phyloP scores from a whole-genome alignment of 1,140 invertebrate species.

The Drosophila trapezifrons region DNA sequence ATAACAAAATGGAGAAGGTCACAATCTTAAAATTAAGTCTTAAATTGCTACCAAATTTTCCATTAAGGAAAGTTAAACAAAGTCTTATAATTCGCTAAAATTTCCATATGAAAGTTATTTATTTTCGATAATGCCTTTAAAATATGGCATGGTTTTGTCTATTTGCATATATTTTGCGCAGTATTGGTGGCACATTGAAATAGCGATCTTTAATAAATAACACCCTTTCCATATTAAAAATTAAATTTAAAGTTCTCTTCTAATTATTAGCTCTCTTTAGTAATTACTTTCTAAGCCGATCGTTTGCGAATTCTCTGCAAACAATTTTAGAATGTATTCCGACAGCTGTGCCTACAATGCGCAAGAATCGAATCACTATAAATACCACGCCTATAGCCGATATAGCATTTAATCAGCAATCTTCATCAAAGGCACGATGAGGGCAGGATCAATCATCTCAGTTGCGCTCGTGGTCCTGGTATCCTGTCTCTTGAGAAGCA shows the following conservation, averaged over 20 bases:
- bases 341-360: constrained; percentile 32
- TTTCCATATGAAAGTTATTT: too few relatives aligned
- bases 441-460: background rate
- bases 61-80: too few relatives aligned
- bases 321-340: background rate
- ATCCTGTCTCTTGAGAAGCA: background rate
- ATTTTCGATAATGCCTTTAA: background rate
- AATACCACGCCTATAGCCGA: constrained; percentile 2
- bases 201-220: background rate
- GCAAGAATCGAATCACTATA: constrained; percentile 14
- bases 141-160: background rate
- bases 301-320: constrained; percentile 8
- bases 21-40: too few relatives aligned
- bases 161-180: background rate
- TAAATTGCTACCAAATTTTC: too few relatives aligned
- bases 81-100: too few relatives aligned
- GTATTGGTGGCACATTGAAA: background rate
- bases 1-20: too few relatives aligned
- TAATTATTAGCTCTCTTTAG: background rate
- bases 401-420: background rate
- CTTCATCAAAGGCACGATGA: constrained; percentile 2
- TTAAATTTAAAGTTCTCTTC: background rate
- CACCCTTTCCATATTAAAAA: background rate
- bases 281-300: background rate
- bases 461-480: constrained; percentile 16